Evolutionary conservation across 2,888 invertebrate genomes (phyloP), one percentile per base, ranked within the genome.

Genomic region (Chrysodeixis includens): DNA sequence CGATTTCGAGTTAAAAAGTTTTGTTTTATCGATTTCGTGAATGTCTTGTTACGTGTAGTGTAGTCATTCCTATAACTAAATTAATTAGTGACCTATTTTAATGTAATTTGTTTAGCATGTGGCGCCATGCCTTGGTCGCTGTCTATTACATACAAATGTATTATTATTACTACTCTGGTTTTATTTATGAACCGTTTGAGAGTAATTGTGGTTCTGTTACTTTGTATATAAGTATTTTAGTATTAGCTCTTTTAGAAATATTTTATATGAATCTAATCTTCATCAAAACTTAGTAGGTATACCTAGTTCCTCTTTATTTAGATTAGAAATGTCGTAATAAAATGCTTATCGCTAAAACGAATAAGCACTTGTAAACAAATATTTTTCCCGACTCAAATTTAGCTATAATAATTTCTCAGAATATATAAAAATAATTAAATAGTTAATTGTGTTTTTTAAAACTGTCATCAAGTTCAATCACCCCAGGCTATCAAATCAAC

Each of bases 31-130:
- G 30, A 62, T 49, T 54, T 56, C 16, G 60, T 56, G 62, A 63
- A 59, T 30, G 58, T 51, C 51, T 62, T 74, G 61, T 56, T 66
- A 61, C 35, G 35, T 16, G 66, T 56, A 44, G 18, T 8, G 30
- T n/a, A 59, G 57, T 62, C 52, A 56, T 62, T 20, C 62, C 77
- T 76, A 76, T 71, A 52, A 59, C 65, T 67, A 52, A 59, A 67
- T 67, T 66, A 54, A 61, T 64, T 57, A 56, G 69, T 78, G 78
- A 76, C 79, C 77, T 67, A 77, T 69, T 73, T 59, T 44, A 30
- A 44, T 52, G 52, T 74, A 60, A 73, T 66, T 74, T 57, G 66
- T 62, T 20, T 44, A 22, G 35, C 22, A 12, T 63, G 58, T 60
- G 66, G 58, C 69, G 62, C 60, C 62, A 63, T 65, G 16, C 49